A percentile compares a stretch with the other conserved stretches of the same genome.
These are phyloP conservation scores for Thunnus thynnus DNA, from an alignment of 2,113 vertebrate genomes.

Conservation along the genomic window DNA sequence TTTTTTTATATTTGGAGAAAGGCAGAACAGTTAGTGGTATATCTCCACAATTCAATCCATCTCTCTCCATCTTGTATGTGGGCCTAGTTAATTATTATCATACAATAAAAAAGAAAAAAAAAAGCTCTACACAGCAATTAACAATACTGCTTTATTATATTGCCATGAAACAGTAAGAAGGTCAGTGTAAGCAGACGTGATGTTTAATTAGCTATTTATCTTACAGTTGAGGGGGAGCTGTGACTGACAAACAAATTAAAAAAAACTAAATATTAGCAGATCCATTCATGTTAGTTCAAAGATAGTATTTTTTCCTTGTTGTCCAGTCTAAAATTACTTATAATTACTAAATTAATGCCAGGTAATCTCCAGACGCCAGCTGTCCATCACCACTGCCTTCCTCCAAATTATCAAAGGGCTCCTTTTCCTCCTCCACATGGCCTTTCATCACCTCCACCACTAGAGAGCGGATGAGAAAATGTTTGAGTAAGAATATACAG, in stretches of 20 bases:
- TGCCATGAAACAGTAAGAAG: background rate
- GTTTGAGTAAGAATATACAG: slow-evolving; percentile 40
- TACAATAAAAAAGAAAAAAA: background rate
- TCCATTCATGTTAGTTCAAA: slow-evolving; percentile 13
- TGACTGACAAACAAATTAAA: background rate
- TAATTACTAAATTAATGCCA: slow-evolving; percentile 22
- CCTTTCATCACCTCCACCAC: slow-evolving; percentile 11
- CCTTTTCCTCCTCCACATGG: slow-evolving; percentile 22
- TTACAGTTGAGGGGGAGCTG: background rate
- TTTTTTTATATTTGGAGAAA: no score
- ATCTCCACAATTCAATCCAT: no score
- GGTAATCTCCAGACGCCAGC: slow-evolving; percentile 51
- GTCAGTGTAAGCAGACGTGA: background rate
- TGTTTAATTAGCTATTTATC: slow-evolving; percentile 2
- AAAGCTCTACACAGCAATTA: background rate
- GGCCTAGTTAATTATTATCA: background rate
- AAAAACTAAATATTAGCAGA: background rate
- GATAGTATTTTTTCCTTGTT: slow-evolving; percentile 3
- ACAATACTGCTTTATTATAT: background rate
- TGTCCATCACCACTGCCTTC: slow-evolving; percentile 45
- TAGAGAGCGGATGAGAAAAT: background rate
- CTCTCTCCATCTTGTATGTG: no score
- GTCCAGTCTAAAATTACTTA: slow-evolving; percentile 18
- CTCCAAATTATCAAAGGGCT: slow-evolving; percentile 31
- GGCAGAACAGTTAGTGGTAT: no score